Conservation (phyloP, 2,888 invertebrate genomes). For the Exocentrus adspersus region DNA sequence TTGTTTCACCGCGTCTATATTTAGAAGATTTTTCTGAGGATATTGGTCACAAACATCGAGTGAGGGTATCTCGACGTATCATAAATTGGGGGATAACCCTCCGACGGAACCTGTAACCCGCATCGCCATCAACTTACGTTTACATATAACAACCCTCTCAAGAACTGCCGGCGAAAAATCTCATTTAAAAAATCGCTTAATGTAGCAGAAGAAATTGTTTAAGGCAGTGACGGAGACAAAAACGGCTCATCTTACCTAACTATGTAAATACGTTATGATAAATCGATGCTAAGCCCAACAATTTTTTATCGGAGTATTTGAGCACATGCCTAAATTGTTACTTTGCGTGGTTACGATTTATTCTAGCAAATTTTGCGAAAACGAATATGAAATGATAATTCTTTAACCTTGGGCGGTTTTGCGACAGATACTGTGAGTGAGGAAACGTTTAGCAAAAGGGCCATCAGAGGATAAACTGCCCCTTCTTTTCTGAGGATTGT, state of each 20-base stretch:
- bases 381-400: no score
- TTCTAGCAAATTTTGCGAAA: no score
- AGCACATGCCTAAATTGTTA: no score
- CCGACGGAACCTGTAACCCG: slow-evolving; percentile 3
- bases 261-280: neutral
- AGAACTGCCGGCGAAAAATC: slow-evolving; percentile 2
- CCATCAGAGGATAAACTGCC: no score
- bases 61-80: neutral
- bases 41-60: no score
- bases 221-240: neutral
- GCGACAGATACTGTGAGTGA: no score
- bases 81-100: neutral
- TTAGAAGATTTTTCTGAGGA: no score
- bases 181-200: slow-evolving; percentile 21
- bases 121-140: slow-evolving; percentile 9
- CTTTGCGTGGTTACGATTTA: no score
- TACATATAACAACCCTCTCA: slow-evolving; percentile 10
- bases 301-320: neutral
- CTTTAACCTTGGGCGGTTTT: no score
- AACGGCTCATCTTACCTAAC: neutral
- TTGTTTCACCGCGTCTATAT: no score
- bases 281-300: neutral
- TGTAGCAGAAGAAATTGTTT: slow-evolving; percentile 20
- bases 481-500: no score
- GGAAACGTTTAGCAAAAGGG: no score